Evolutionary conservation across 2,888 invertebrate genomes (phyloP).

Genomic region (Nomada hirtipes): DNA sequence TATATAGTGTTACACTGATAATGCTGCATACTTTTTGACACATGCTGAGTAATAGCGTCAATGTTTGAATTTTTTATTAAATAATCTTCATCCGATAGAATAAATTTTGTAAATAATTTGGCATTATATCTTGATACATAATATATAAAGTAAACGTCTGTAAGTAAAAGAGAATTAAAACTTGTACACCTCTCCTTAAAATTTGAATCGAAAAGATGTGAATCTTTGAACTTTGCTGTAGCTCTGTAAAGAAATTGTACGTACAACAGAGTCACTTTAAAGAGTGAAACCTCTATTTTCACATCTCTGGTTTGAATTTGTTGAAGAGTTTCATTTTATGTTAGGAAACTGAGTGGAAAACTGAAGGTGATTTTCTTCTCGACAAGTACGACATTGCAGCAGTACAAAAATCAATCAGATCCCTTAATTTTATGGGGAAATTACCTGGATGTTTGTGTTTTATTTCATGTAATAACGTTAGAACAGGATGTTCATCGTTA

Average conservation of each 20-base stretch:
- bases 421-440: no score
- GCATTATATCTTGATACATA: constrained; percentile 69
- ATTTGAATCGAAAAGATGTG: neutral
- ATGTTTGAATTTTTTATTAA: constrained; percentile 70
- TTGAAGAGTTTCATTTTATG: no score
- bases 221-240: constrained; percentile 1
- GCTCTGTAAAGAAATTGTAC: no score
- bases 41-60: constrained; percentile 66
- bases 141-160: constrained; percentile 76
- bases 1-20: neutral
- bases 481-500: constrained; percentile 57
- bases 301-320: no score
- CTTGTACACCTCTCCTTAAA: neutral
- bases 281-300: no score
- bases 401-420: no score
- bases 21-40: constrained; percentile 64
- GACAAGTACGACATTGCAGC: no score
- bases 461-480: constrained; percentile 66
- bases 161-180: constrained; percentile 23
- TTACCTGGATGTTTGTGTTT: constrained; percentile 76
- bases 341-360: no score
- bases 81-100: constrained; percentile 73
- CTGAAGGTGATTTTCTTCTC: no score
- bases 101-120: constrained; percentile 66
- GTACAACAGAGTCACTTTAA: no score